Evolutionary conservation across 1,140 invertebrate genomes (phyloP), one percentile per base, ranked within the genome.

Genomic region (Penaeus vannamei): DNA sequence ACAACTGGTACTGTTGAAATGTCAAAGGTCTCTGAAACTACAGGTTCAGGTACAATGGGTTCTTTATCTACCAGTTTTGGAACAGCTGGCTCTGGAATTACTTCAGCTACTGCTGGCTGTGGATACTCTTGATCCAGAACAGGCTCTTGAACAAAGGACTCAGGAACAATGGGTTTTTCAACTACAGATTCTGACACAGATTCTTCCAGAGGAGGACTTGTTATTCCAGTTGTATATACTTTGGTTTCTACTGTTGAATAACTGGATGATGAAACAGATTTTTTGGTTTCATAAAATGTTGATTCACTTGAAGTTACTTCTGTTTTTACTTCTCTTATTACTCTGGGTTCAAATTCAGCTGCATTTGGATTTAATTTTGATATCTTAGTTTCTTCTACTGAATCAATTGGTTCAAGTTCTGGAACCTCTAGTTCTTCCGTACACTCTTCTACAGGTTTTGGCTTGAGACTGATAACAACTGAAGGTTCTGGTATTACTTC

Each of bases 211-310:
- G 82, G 87, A 53, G 86, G 79, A 79, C 66, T 80, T 66, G 82
- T 46, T 46, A 84, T 42, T 72, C 87, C 87, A 66, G 82, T 89
- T 59, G 85, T 90, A 36, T 84, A 90, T 14, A 90, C 81, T 32
- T 86, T 90, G 29, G 89, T 90, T 59, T 90, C 85, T 64, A 90
- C 85, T n/a, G 82, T 84, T 23, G 89, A 84, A 84, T 79, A 86
- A 42, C 69, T 84, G 7, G 64, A 82, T 69, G 83, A 83, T 3
- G 89, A 90, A 26, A 90, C 17, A 23, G 89, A 90, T 60, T 82
- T 87, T 29, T 90, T 90, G 12, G 85, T 80, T 46, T 90, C 89
- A 26, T 76, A 76, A 80, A 86, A 80, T 59, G 36, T 90, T 53
- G 85, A 83, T 64, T 90, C 89, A 12, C 61, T 79, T 42, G 69